These are phyloP conservation scores for Machaerirhynchus nigripectus DNA, from an alignment of 2,113 vertebrate genomes.

Conservation along the genomic window DNA sequence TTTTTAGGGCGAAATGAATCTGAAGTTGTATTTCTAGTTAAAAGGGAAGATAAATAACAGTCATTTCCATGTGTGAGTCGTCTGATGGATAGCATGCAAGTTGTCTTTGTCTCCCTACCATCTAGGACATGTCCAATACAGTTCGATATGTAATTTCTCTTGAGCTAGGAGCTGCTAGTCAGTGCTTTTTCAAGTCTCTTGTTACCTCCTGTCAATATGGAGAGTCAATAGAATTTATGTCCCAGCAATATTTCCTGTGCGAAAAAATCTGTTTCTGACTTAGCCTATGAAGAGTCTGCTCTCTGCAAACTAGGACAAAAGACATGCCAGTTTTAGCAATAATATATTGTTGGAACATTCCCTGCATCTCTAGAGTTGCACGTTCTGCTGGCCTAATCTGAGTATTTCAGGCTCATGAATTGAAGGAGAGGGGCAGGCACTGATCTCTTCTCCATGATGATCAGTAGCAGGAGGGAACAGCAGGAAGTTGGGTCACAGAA, in stretches of 20 bases:
- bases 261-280: not conserved
- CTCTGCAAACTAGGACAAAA: not conserved
- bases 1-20: not conserved
- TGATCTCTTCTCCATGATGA: not conserved
- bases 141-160: not conserved
- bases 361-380: not conserved
- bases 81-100: not conserved
- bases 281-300: not conserved
- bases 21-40: not conserved
- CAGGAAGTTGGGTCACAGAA: accelerated
- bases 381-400: not conserved
- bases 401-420: not conserved
- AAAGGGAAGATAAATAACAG: not conserved
- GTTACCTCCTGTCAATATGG: slow-evolving; percentile 1
- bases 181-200: not conserved
- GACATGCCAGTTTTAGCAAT: not conserved
- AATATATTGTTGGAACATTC: not conserved
- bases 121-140: not conserved
- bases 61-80: not conserved
- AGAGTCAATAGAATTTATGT: slow-evolving; percentile 5
- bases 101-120: not conserved
- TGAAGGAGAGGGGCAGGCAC: not conserved
- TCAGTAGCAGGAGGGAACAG: not conserved
- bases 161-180: not conserved
- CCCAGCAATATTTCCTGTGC: not conserved